Conservation (phyloP, 2,888 invertebrate species). For the Agrenia bidenticulata region DNA sequence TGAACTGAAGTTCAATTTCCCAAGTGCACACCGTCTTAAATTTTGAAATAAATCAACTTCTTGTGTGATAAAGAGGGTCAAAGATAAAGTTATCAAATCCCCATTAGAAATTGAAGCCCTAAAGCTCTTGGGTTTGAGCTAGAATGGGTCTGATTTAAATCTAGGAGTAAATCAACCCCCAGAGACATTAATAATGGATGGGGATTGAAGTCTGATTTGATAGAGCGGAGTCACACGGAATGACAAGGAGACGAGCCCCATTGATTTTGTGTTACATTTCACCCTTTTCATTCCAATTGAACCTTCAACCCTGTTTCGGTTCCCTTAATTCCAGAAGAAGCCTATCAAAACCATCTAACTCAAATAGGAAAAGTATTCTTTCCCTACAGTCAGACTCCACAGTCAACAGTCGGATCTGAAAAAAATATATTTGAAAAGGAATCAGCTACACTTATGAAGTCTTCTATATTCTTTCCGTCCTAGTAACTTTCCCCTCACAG, state of each 20-base stretch:
- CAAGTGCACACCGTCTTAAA: not conserved
- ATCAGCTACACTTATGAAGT: no score
- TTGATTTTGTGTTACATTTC: conserved; percentile 23
- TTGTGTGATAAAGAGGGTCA: not conserved
- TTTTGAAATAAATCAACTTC: conserved; percentile 5
- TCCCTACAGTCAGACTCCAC: no score
- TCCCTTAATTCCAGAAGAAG: no score
- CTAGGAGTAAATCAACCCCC: conserved; percentile 28
- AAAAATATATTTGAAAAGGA: no score
- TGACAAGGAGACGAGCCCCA: conserved; percentile 7
- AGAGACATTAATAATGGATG: conserved; percentile 31
- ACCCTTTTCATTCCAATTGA: conserved; percentile 17
- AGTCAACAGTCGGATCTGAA: no score
- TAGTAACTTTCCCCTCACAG: no score
- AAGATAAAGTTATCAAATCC: conserved; percentile 18
- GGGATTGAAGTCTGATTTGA: conserved; percentile 25
- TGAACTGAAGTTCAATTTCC: no score
- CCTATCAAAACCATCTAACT: no score
- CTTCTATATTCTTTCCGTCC: no score
- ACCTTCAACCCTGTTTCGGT: not conserved
- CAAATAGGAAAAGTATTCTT: no score
- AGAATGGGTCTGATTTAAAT: conserved; percentile 17
- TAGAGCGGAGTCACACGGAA: conserved; percentile 16
- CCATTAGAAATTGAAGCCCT: conserved; percentile 20
- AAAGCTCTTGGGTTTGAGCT: conserved; percentile 17